phyloP scores from a whole-genome alignment of 2,113 vertebrate genomes.

The Noctilio leporinus region DNA sequence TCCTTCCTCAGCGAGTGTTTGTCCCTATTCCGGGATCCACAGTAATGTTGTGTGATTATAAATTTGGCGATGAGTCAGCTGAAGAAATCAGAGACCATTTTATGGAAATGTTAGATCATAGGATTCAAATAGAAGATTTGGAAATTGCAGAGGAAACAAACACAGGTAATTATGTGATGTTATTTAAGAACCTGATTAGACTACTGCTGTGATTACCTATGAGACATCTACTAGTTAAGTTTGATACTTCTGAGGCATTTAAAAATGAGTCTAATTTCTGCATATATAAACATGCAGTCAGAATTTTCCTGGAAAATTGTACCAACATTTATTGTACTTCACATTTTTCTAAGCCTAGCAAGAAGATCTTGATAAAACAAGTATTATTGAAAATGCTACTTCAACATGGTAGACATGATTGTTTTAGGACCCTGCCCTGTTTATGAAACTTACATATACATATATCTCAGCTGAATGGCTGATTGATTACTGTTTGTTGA shows the following conservation, averaged over 20 bases:
- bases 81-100: constrained; percentile 81
- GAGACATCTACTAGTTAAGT: not conserved
- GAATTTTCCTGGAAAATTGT: not conserved
- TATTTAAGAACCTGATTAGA: constrained; percentile 13
- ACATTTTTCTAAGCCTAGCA: not conserved
- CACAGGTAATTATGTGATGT: constrained; percentile 74
- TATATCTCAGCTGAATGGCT: not conserved
- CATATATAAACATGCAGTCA: not conserved
- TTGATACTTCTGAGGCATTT: not conserved
- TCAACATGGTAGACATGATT: not conserved
- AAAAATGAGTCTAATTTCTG: not conserved
- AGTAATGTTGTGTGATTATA: constrained; percentile 83
- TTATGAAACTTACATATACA: not conserved
- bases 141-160: constrained; percentile 76
- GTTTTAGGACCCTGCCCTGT: not conserved
- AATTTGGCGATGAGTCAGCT: constrained; percentile 79
- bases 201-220: not conserved
- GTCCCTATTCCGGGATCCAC: constrained; percentile 76
- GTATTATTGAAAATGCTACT: not conserved
- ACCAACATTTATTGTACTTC: not conserved
- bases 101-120: constrained; percentile 81
- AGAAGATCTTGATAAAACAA: not conserved
- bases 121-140: constrained; percentile 76
- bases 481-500: not conserved
- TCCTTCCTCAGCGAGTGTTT: constrained; percentile 83